Percentiles rank a stretch among this genome's conserved stretches.
phyloP scores from a whole-genome alignment of 2,113 vertebrate genomes.

The Clarias gariepinus region DNA sequence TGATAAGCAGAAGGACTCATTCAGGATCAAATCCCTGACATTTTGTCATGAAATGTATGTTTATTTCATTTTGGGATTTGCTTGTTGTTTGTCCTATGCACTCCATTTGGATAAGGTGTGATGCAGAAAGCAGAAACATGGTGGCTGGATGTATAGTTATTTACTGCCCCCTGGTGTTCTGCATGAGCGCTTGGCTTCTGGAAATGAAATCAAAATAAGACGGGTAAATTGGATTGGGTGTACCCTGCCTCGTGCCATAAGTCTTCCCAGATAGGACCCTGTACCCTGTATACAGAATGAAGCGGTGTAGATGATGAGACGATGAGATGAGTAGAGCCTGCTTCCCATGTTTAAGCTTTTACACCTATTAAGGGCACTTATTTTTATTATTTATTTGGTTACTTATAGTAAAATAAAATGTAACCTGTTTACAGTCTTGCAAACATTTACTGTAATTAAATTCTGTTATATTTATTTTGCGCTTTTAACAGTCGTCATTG shows the following conservation, averaged over 20 bases:
- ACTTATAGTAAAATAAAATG: not conserved
- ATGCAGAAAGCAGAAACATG: not conserved
- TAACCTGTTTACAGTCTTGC: not conserved
- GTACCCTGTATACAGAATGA: too few relatives aligned
- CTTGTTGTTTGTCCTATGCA: not conserved
- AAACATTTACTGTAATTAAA: too few relatives aligned
- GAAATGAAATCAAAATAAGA: not conserved
- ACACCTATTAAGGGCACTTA: not conserved
- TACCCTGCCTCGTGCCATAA: too few relatives aligned
- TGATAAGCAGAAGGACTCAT: too few relatives aligned
- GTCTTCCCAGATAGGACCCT: too few relatives aligned
- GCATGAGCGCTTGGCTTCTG: not conserved
- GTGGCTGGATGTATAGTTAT: not conserved
- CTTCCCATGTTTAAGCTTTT: not conserved
- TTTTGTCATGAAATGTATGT: not conserved
- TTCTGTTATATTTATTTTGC: too few relatives aligned
- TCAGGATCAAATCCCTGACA: not conserved
- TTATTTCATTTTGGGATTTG: not conserved
- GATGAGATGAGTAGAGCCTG: not conserved
- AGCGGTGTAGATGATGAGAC: too few relatives aligned
- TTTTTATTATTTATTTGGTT: not conserved
- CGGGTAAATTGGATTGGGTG: too few relatives aligned
- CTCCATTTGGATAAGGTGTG: not conserved
- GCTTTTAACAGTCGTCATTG: too few relatives aligned
- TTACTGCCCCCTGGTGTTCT: constrained; percentile 25